phyloP scores from a whole-genome alignment of 2,888 invertebrate species.

The Calephelis perditalis region DNA sequence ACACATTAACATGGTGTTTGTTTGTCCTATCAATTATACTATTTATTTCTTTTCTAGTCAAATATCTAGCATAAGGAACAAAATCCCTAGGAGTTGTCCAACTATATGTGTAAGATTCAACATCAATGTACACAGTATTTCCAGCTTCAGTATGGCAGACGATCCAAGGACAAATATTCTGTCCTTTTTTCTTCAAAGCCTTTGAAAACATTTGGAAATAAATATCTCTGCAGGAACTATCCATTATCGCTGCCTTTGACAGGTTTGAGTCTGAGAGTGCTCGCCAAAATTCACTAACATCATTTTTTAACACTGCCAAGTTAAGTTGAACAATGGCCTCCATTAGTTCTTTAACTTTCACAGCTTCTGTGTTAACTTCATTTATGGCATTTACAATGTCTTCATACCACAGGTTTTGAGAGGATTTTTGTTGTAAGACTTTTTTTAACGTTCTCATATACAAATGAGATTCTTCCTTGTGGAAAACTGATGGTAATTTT shows the following conservation, averaged over 20 bases:
- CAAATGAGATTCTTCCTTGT: slow-evolving; percentile 68
- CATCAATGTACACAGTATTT: slow-evolving; percentile 72
- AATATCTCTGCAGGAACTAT: slow-evolving; percentile 56
- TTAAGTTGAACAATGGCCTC: slow-evolving; percentile 65
- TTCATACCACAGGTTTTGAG: slow-evolving; percentile 78
- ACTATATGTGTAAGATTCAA: slow-evolving; percentile 68
- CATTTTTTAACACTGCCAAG: slow-evolving; percentile 59
- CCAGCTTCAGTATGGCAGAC: slow-evolving; percentile 71
- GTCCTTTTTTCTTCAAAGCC: slow-evolving; percentile 60
- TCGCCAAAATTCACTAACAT: slow-evolving; percentile 56
- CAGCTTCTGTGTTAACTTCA: slow-evolving; percentile 67
- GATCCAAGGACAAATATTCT: slow-evolving; percentile 70
- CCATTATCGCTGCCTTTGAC: slow-evolving; percentile 41
- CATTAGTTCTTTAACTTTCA: slow-evolving; percentile 65
- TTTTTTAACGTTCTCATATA: slow-evolving; percentile 75
- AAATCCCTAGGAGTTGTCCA: slow-evolving; percentile 75
- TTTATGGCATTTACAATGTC: slow-evolving; percentile 71
- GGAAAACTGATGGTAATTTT: slow-evolving; percentile 56
- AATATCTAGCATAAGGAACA: slow-evolving; percentile 65
- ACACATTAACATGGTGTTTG: slow-evolving; percentile 60
- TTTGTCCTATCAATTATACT: slow-evolving; percentile 62
- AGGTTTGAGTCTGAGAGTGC: slow-evolving; percentile 49
- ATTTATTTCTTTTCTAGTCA: slow-evolving; percentile 63
- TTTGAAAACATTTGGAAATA: slow-evolving; percentile 72
- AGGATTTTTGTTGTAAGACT: slow-evolving; percentile 68